Conservation (phyloP, 2,888 invertebrate genomes). For the Chrysina gloriosa region DNA sequence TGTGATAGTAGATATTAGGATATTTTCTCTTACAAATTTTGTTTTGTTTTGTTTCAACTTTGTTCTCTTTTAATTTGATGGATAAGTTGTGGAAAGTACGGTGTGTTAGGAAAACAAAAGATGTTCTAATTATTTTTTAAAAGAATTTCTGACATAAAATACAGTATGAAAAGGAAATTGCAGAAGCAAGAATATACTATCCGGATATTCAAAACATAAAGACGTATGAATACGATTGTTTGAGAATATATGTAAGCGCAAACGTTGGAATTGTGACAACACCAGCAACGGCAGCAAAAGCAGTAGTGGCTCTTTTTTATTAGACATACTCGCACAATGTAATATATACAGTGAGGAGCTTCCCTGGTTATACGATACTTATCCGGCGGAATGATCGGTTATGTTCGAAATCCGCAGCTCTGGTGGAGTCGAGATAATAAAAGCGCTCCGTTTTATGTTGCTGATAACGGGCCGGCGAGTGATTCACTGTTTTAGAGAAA, state of each 20-base stretch:
- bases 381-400: conserved; percentile 38
- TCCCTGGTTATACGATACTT: conserved; percentile 33
- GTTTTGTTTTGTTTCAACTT: no score
- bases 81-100: no score
- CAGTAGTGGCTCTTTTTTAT: conserved; percentile 5
- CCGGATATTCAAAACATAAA: neutral
- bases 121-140: no score
- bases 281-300: neutral
- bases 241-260: neutral
- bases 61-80: no score
- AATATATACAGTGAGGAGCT: conserved; percentile 34
- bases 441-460: conserved; percentile 43
- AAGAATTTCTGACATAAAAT: neutral
- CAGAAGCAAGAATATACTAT: neutral
- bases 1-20: no score
- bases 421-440: conserved; percentile 42
- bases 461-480: conserved; percentile 44
- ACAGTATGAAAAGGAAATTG: no score
- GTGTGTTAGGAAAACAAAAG: no score
- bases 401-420: conserved; percentile 35
- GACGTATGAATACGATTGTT: neutral
- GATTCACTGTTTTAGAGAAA: conserved; percentile 45
- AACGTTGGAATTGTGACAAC: neutral
- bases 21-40: no score
- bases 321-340: conserved; percentile 23